Conservation (phyloP, 1,140 invertebrate genomes). For the Elysia chlorotica region DNA sequence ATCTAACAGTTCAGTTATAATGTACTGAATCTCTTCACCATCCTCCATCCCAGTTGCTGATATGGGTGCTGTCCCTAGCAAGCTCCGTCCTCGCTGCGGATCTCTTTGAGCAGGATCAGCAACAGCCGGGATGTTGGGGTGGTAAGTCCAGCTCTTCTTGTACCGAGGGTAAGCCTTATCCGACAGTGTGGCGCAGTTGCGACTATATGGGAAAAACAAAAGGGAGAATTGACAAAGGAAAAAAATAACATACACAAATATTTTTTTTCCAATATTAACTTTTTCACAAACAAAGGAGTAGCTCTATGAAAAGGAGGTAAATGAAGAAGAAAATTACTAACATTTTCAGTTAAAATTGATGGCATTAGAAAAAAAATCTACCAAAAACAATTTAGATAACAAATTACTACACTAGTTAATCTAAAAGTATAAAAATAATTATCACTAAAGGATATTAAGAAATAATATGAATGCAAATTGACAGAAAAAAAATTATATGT, state of each 20-base stretch:
- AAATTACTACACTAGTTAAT: not conserved
- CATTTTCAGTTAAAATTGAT: not conserved
- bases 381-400: not conserved
- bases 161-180: conserved; percentile 56
- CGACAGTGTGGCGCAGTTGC: conserved; percentile 50
- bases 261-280: not conserved
- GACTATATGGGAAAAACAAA: conserved; percentile 32
- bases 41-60: not conserved
- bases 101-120: conserved; percentile 16
- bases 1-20: not conserved
- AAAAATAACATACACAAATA: not conserved
- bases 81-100: not conserved
- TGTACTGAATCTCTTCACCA: conserved; percentile 5
- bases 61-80: not conserved
- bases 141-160: conserved; percentile 48
- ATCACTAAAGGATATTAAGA: not conserved
- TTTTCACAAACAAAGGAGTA: not conserved
- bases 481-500: not conserved
- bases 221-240: not conserved
- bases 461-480: not conserved
- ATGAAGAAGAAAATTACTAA: not conserved
- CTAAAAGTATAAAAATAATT: not conserved
- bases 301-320: not conserved
- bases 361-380: not conserved
- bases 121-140: conserved; percentile 38